A percentile compares a stretch with the other conserved stretches of the same genome.
Evolutionary conservation across 2,113 vertebrate genomes (phyloP).

Genomic region (Platichthys stellatus): DNA sequence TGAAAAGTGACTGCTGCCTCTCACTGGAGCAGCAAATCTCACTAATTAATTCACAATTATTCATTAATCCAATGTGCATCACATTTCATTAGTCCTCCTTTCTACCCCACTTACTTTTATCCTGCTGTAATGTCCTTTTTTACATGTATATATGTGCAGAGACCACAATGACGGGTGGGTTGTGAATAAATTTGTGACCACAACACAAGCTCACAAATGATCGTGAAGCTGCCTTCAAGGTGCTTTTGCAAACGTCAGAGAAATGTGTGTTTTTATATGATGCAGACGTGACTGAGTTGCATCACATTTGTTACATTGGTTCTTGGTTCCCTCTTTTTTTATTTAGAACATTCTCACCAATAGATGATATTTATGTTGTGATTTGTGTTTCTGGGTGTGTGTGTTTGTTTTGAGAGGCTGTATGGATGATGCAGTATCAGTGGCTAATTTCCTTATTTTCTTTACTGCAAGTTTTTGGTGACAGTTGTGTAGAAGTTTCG

Average conservation of each 20-base stretch:
- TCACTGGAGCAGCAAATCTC: slow-evolving; percentile 30
- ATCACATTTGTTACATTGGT: background rate
- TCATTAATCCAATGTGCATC: slow-evolving; percentile 41
- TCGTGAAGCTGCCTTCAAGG: slow-evolving; percentile 14
- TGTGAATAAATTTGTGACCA: background rate
- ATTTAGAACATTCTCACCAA: background rate
- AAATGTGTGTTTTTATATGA: background rate
- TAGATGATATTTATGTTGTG: background rate
- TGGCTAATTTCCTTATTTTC: background rate
- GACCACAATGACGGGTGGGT: background rate
- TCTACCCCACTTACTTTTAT: slow-evolving; percentile 20
- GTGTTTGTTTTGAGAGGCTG: too few species aligned
- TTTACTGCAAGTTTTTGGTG: background rate
- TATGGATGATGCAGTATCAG: background rate
- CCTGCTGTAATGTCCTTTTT: background rate
- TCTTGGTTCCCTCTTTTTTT: background rate
- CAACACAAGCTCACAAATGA: background rate
- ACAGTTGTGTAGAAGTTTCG: background rate
- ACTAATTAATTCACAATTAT: slow-evolving; percentile 46
- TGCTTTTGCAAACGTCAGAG: background rate
- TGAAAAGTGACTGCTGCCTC: background rate
- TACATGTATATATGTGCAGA: background rate
- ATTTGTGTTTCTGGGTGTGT: background rate
- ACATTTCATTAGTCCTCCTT: slow-evolving; percentile 40
- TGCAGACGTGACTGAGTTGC: background rate